These are phyloP conservation scores for Mormyrops boulengeri DNA, from an alignment of 2,797 vertebrate genomes.

Conservation along the genomic window DNA sequence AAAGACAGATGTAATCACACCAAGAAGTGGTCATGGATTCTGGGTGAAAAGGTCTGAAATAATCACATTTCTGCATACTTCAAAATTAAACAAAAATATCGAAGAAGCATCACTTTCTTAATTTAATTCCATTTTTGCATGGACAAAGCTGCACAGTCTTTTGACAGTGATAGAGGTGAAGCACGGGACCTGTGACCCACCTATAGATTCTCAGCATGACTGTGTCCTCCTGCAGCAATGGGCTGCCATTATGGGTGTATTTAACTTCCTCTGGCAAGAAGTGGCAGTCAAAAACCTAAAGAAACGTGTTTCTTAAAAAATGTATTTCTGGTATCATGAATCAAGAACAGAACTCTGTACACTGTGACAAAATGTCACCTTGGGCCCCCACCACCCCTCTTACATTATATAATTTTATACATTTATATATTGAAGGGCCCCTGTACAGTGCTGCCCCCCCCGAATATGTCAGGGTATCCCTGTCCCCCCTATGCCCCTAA, in stretches of 20 bases:
- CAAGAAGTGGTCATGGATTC: neutral
- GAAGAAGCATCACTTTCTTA: neutral
- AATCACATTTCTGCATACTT: neutral
- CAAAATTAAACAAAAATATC: neutral
- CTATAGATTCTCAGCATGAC: slow-evolving; percentile 60
- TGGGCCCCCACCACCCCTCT: neutral
- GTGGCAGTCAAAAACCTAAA: slow-evolving; percentile 64
- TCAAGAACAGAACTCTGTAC: neutral
- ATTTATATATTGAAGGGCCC: neutral
- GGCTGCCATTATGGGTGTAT: slow-evolving; percentile 55
- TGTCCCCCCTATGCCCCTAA: neutral
- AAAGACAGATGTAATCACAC: neutral
- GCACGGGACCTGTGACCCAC: slow-evolving; percentile 28
- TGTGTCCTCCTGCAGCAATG: slow-evolving; percentile 55
- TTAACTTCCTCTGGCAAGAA: slow-evolving; percentile 58
- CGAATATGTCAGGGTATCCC: neutral
- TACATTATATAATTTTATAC: neutral
- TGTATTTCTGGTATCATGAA: neutral
- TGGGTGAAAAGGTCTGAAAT: neutral
- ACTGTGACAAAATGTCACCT: neutral
- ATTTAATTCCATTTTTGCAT: neutral
- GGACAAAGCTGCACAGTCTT: neutral
- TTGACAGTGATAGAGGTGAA: neutral
- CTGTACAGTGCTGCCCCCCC: neutral
- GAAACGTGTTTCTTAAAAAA: slow-evolving; percentile 7